phyloP scores from a whole-genome alignment of 2,888 invertebrate genomes.

The Polietes domitor region DNA sequence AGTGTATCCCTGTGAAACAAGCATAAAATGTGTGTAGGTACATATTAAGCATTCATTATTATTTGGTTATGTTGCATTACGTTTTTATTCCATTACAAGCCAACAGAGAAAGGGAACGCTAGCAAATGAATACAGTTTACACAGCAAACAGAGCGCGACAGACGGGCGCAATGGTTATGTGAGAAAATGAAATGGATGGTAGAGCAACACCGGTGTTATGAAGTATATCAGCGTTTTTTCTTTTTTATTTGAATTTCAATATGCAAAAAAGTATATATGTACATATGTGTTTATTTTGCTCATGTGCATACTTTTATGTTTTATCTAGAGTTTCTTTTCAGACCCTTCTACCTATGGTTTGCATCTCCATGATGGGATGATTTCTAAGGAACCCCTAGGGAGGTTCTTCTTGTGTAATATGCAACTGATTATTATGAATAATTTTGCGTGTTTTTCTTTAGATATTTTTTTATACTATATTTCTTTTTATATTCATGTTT shows the following conservation, averaged over 20 bases:
- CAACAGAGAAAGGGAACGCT: conserved; percentile 30
- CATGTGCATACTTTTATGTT: background rate
- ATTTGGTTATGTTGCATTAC: conserved; percentile 64
- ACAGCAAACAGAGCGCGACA: conserved; percentile 15
- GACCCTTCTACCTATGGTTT: conserved; percentile 24
- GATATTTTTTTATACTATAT: conserved; percentile 18
- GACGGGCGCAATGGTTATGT: background rate
- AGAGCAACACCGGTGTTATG: background rate
- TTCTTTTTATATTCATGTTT: conserved; percentile 16
- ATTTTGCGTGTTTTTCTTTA: background rate
- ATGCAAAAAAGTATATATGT: conserved; percentile 16
- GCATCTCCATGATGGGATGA: conserved; percentile 26
- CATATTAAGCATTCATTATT: conserved; percentile 64
- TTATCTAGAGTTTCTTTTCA: conserved; percentile 6
- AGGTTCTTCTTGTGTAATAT: conserved; percentile 22
- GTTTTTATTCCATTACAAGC: conserved; percentile 60
- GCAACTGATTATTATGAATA: conserved; percentile 58
- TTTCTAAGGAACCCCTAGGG: conserved; percentile 42
- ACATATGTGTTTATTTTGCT: conserved; percentile 1
- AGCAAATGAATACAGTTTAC: conserved; percentile 61
- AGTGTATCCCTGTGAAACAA: background rate
- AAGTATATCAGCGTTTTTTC: background rate
- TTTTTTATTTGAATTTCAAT: conserved; percentile 19
- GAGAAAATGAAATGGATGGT: background rate
- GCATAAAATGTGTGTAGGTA: conserved; percentile 19